Base-by-base conservation (phyloP, 2,113 vertebrate species). In the Gulo gulo region DNA sequence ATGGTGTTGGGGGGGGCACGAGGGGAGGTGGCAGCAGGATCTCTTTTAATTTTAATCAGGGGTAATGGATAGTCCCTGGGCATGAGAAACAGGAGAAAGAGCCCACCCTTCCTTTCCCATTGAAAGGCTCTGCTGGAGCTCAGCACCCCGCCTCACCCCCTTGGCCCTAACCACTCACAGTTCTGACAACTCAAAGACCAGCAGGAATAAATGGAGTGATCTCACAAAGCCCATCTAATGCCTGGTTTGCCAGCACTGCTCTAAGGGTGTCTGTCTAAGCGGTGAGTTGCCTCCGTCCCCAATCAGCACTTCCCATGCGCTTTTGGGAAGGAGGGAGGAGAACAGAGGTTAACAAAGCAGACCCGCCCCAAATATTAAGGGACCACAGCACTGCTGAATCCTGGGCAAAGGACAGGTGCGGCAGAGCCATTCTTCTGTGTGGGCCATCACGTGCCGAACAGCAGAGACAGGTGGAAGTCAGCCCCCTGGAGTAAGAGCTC, bases 271-370 rank as follows among this genome's bases (percentile, higher is more conserved):
- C n/a, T 76, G 24, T 76, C 39, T 29, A 80, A 63, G 29, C 45
- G 50, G 34, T 29, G 79, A 91, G 71, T 76, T 34, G 29, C 24
- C 14, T 55, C 26, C 50, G 20, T 59, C 74, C 94, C n/a, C 65
- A 67, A 78, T 91, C 4, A 78, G 73, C 47, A 21, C 23, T 89
- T 91, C 26, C 81, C 23, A 63, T 14, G 63, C 29, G 96, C 65
- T 90, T 47, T 94, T 26, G 36, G 36, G 65, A 95, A 78, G 79
- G 55, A 57, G 16, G 83, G 57, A 83, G 31, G 50, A 83, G 31
- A 79, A 67, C 39, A 88, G 69, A 95, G 82, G 20, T 96, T 89
- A 89, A 11, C 3, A 63, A 94, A 91, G 82, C 73, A 92, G 73
- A 81, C 7, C 42, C 55, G 18, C 24, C 23, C 76, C 23, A 88